Evolutionary conservation across 2,888 invertebrate genomes (phyloP), one percentile per base, ranked within the genome.

Genomic region (Poecilobothrus nobilitatus): DNA sequence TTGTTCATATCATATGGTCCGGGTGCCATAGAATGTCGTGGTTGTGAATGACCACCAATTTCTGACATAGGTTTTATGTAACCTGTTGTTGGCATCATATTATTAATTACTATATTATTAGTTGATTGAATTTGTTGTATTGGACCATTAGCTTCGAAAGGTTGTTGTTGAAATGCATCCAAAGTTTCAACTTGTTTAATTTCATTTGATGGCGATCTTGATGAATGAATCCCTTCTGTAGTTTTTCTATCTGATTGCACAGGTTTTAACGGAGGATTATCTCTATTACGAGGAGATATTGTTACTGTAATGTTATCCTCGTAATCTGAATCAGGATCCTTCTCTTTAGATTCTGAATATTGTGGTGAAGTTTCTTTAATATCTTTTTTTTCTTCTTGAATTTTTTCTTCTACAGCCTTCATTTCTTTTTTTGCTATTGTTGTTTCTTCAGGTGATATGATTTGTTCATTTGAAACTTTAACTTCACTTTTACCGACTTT

Each of bases 231-330:
- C 6, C 18, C 18, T 2, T 53, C 53, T 12, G 6, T 18, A 18
- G 15, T 2, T 53, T n/a, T 15, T 53, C 53, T 53, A 18, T 53
- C 53, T 18, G 53, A 18, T 53, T 9, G 15, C 15, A 18, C 2
- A 6, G 18, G 6, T 53, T 53, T 53, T 18, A 53, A 12, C 2
- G 53, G 18, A 18, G 53, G 18, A 37, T 37, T 37, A 18, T 53
- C 53, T 53, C 18, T 53, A 53, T 53, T 53, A 2, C 53, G 75
- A 7, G 82, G 83, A 71, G 86, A 86, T 80, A 87, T 83, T 73
- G 83, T 85, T 72, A 86, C 84, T 68, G 85, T 86, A 76, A 86
- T 84, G 80, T 86, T 85, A 80, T 87, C 84, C 65, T 86, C 86
- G 68, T 82, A 86, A 77, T 86, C 86, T 64, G 84, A 86, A 74